phyloP scores from a whole-genome alignment of 2,797 vertebrate species.

The Zalophus californianus region DNA sequence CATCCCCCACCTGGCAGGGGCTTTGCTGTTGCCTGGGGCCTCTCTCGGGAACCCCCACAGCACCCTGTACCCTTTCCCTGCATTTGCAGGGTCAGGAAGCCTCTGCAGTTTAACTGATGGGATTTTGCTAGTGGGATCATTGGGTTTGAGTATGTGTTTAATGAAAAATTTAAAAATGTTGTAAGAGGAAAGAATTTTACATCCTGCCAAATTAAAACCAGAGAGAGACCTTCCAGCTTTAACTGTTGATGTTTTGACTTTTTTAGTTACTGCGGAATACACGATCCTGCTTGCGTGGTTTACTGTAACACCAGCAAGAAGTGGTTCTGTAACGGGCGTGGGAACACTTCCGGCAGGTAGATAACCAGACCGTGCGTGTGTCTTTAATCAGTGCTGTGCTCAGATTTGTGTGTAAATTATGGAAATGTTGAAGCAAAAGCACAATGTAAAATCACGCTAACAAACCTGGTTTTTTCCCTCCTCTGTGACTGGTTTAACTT shows the following conservation, averaged over 20 bases:
- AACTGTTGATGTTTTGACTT: constrained; percentile 53
- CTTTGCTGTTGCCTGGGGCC: neutral
- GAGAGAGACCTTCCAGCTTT: neutral
- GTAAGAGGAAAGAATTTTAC: constrained; percentile 72
- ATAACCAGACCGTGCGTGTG: neutral
- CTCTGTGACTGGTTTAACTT: constrained; percentile 69
- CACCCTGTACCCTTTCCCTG: neutral
- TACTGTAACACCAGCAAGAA: constrained; percentile 99
- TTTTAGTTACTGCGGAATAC: constrained; percentile 98
- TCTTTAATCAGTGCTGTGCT: constrained; percentile 32
- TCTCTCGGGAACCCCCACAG: neutral
- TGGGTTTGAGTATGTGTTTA: constrained; percentile 65
- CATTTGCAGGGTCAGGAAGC: neutral
- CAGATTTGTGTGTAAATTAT: constrained; percentile 36
- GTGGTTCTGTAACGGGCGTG: constrained; percentile 99
- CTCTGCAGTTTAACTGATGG: constrained; percentile 4
- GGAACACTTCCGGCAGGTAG: constrained; percentile 99
- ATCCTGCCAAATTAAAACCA: constrained; percentile 57
- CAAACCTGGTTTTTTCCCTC: constrained; percentile 66
- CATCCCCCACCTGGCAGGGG: neutral
- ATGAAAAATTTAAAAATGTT: constrained; percentile 69
- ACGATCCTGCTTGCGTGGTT: constrained; percentile 98
- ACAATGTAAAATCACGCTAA: constrained; percentile 32
- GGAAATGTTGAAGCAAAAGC: constrained; percentile 16
- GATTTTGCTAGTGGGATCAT: constrained; percentile 30